A percentile compares a stretch with the other conserved stretches of the same genome.
Evolutionary conservation across 35 echinoderm and acorn worm genomes (phyloP).

Genomic region (Chiridota heheva): DNA sequence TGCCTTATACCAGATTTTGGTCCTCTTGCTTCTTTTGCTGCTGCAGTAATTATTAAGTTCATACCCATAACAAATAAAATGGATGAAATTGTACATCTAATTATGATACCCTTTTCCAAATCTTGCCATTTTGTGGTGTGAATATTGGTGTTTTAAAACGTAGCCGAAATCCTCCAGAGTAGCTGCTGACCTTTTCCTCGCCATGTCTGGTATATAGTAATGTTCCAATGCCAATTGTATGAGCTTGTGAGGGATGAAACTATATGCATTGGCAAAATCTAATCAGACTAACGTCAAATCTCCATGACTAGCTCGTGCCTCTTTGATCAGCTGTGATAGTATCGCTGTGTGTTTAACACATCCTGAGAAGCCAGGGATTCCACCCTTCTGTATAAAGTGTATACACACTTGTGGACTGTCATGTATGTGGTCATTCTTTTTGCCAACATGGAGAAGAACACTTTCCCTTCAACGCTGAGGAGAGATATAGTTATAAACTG

Average conservation of each 20-base stretch:
- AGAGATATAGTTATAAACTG: not conserved
- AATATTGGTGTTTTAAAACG: no score
- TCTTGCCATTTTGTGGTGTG: no score
- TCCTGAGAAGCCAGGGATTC: not conserved
- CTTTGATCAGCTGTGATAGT: not conserved
- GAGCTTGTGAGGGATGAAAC: conserved; percentile 1
- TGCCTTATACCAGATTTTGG: not conserved
- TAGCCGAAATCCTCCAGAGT: no score
- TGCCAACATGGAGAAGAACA: not conserved
- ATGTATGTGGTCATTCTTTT: not conserved
- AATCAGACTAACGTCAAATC: conserved; percentile 2
- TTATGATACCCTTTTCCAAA: not conserved
- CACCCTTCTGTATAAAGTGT: not conserved
- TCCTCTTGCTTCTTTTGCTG: conserved; percentile 3
- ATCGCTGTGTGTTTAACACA: not conserved
- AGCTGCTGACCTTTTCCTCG: no score
- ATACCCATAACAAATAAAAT: no score
- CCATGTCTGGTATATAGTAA: no score
- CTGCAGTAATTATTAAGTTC: not conserved
- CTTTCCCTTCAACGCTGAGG: not conserved
- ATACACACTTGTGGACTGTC: not conserved
- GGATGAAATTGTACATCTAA: not conserved
- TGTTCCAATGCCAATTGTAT: no score
- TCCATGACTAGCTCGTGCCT: not conserved
- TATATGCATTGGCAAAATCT: conserved; percentile 3